Evolutionary conservation across 2,797 vertebrate genomes (phyloP), one percentile per base, ranked within the genome.

Genomic region (Toxotes lorentzi): DNA sequence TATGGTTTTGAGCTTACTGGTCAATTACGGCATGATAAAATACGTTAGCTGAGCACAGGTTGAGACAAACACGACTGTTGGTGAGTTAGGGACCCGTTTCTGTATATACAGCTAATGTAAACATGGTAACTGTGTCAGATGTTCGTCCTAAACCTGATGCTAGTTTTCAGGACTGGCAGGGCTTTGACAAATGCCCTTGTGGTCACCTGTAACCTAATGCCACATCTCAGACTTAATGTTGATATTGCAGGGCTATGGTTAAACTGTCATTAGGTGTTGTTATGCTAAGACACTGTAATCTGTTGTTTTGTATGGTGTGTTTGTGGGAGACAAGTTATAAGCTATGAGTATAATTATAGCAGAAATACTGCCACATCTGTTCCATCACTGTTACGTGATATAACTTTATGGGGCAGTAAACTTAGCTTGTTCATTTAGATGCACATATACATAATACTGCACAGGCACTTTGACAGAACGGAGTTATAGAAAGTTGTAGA

Each of bases 81-180:
- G 12, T 9, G 64, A 61, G 4, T 14, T 2, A 10, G 45, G 4
- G 10, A 7, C 57, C 7, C 27, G 23, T 40, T 35, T 23, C 10
- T 69, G 40, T 19, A 2, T 6, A 54, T 14, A 1, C 6, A 66
- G 40, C 58, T 13, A 38, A 4, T 84, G 78, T 69, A 74, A 75
- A 82, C 80, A 84, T 45, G 53, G 7, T 3, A 61, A 17, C 53
- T 51, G 56, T 41, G 17, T 35, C 35, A 54, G 2, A 27, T 21
- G 14, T 5, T 43, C 53, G 16, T 24, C 0, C 12, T 10, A 1
- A 51, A 61, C 65, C 57, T 34, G 69, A 78, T 68, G 63, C 61
- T 51, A 13, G 69, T 34, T 61, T 50, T 40, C 21, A 56, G 53
- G 54, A 70, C 53, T 63, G n/a, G n/a, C n/a, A n/a, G 5, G 43